Conservation (phyloP, 2,797 vertebrate species). For the Pangasius djambal region DNA sequence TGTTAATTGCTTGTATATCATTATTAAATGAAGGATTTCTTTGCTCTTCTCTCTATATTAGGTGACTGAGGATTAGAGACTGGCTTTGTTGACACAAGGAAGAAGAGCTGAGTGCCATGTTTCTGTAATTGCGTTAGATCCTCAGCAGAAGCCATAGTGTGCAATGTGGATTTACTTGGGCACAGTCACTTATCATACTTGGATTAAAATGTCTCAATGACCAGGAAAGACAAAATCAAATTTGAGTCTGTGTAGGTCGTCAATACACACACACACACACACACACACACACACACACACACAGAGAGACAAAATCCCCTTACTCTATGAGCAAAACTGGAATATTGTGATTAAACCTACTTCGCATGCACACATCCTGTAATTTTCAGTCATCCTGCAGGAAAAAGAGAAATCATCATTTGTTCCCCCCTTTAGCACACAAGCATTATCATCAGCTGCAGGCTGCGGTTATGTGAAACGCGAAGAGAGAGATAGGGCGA, state of each 20-base stretch:
- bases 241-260: slow-evolving; percentile 2
- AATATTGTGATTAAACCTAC: slow-evolving; percentile 34
- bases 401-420: slow-evolving; percentile 54
- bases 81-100: slow-evolving; percentile 23
- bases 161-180: not conserved
- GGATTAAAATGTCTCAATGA: not conserved
- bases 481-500: slow-evolving; percentile 10
- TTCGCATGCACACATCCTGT: slow-evolving; percentile 34
- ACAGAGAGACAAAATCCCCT: not conserved
- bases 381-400: slow-evolving; percentile 40
- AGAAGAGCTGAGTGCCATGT: not conserved
- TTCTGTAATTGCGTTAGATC: slow-evolving; percentile 6
- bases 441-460: slow-evolving; percentile 58
- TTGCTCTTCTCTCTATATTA: slow-evolving; percentile 1
- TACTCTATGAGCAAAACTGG: slow-evolving; percentile 10
- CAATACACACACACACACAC: not conserved
- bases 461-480: slow-evolving; percentile 37
- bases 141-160: not conserved
- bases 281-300: not conserved
- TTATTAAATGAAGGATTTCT: slow-evolving; percentile 32
- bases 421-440: slow-evolving; percentile 57
- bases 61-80: not conserved
- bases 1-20: slow-evolving; percentile 37
- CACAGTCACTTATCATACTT: slow-evolving; percentile 12
- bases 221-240: not conserved